Conservation (phyloP, 2,888 invertebrate genomes). For the Smittia aterrima region DNA sequence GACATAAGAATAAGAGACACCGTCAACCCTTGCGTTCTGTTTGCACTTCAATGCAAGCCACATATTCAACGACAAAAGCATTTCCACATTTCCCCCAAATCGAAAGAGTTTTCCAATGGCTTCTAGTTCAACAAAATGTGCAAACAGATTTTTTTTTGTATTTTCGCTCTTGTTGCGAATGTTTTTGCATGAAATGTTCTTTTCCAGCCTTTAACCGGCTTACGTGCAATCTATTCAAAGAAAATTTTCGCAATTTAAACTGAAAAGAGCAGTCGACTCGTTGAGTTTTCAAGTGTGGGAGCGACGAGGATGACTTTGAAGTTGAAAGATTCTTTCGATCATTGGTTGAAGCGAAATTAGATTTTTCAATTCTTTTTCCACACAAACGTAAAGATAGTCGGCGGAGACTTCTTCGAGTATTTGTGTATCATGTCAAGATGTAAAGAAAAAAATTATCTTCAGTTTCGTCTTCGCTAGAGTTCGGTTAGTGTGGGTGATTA, state of each 20-base stretch:
- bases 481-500: neutral
- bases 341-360: slow-evolving; percentile 5
- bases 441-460: slow-evolving; percentile 18
- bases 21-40: neutral
- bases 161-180: neutral
- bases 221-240: neutral
- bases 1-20: slow-evolving; percentile 12
- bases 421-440: neutral
- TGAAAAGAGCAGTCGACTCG: neutral
- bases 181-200: slow-evolving; percentile 14
- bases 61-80: neutral
- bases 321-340: neutral
- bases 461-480: neutral
- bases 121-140: slow-evolving; percentile 21
- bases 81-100: neutral
- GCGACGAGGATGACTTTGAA: neutral
- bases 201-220: neutral
- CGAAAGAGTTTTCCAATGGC: slow-evolving; percentile 1
- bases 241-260: neutral
- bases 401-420: neutral
- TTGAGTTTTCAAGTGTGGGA: neutral
- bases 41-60: neutral
- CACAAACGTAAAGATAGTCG: neutral
- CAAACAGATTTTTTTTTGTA: slow-evolving; percentile 7
- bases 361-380: neutral